These are phyloP conservation scores for Strongylocentrotus purpuratus DNA, from an alignment of 35 echinoderm and acorn worm genomes.

Conservation along the genomic window DNA sequence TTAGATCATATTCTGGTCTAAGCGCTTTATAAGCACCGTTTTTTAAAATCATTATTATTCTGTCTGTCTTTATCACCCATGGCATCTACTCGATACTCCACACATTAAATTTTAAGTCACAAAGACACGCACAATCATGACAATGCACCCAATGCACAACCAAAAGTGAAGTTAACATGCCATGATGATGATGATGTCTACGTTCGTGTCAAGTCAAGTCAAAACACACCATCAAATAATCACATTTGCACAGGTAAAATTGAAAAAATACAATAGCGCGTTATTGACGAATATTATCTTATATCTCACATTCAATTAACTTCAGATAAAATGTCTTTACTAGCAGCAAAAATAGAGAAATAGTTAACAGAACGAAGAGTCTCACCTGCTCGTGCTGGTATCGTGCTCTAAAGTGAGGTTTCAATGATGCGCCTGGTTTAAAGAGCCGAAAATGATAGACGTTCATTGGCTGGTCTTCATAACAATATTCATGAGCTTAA, in stretches of 20 bases:
- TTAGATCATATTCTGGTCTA: too few species aligned
- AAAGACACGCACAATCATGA: too few species aligned
- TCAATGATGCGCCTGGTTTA: constrained; percentile 33
- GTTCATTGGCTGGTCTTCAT: constrained; percentile 33
- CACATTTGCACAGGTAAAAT: neutral
- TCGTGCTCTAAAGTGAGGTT: neutral
- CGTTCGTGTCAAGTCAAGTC: neutral
- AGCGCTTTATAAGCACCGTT: too few species aligned
- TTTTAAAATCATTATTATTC: too few species aligned
- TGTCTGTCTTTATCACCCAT: too few species aligned
- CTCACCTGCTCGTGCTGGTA: neutral
- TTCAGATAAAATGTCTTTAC: neutral
- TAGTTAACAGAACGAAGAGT: neutral
- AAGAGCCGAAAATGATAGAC: constrained; percentile 8
- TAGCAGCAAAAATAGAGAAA: neutral
- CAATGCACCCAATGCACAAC: too few species aligned
- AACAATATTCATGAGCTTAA: neutral
- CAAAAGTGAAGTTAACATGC: too few species aligned
- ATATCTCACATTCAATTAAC: neutral
- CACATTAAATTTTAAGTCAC: too few species aligned
- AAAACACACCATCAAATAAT: neutral
- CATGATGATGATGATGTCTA: too few species aligned
- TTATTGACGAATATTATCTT: neutral
- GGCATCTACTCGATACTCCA: too few species aligned
- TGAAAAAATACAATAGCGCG: neutral